A percentile compares a stretch with the other conserved stretches of the same genome.
phyloP scores from a whole-genome alignment of 1,140 invertebrate species.

The Ptiloglossa arizonensis region DNA sequence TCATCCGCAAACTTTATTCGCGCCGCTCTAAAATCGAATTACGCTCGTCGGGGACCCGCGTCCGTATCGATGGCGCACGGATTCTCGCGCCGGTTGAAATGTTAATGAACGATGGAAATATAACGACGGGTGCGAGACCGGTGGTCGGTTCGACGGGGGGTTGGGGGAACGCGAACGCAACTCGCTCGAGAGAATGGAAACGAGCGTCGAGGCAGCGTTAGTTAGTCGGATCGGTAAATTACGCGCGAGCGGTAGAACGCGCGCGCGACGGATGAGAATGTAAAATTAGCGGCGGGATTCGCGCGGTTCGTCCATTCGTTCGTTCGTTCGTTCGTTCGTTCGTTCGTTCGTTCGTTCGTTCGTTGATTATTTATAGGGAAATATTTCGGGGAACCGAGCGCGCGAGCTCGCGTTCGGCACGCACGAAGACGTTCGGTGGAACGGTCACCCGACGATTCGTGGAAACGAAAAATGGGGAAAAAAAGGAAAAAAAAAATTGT shows the following conservation, averaged over 20 bases:
- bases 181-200: slow-evolving; percentile 15
- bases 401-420: not conserved
- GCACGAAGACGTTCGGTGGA: slow-evolving; percentile 28
- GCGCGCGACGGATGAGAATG: slow-evolving; percentile 7
- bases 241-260: slow-evolving; percentile 14
- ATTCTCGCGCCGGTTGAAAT: slow-evolving; percentile 52
- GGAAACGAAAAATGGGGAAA: slow-evolving; percentile 9
- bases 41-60: slow-evolving; percentile 16
- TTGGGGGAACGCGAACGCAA: not conserved
- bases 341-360: not conserved
- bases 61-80: slow-evolving; percentile 40
- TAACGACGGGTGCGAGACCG: slow-evolving; percentile 21
- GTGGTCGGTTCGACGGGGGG: not conserved
- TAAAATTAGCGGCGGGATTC: slow-evolving; percentile 38
- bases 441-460: slow-evolving; percentile 19
- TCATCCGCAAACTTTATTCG: slow-evolving; percentile 52
- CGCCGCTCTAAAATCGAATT: slow-evolving; percentile 44
- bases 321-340: not conserved
- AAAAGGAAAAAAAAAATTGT: not conserved
- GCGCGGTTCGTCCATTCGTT: not conserved
- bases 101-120: slow-evolving; percentile 64
- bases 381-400: not conserved
- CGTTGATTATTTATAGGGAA: slow-evolving; percentile 25
- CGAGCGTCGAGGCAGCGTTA: slow-evolving; percentile 33
- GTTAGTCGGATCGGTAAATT: slow-evolving; percentile 51